These are phyloP conservation scores for Cochlearius cochlearius DNA, from an alignment of 2,113 vertebrate genomes.

Conservation along the genomic window DNA sequence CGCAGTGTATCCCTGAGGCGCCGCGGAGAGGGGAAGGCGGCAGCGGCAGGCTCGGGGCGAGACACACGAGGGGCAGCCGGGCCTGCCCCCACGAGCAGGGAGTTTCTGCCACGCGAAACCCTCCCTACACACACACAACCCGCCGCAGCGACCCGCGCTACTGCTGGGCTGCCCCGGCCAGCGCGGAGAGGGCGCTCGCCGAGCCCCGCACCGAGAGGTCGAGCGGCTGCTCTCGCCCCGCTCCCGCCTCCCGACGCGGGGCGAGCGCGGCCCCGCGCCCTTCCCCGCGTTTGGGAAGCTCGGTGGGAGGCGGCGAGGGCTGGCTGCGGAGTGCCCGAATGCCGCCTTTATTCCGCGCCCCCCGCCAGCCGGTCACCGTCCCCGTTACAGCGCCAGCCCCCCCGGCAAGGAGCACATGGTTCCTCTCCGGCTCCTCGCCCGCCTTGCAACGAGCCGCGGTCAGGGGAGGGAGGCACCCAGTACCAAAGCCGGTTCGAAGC, in stretches of 20 bases:
- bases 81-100: background rate
- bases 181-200: background rate
- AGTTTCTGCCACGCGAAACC: background rate
- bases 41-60: background rate
- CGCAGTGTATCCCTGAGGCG: background rate
- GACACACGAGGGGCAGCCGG: background rate
- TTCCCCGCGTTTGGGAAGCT: background rate
- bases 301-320: background rate
- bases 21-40: background rate
- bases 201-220: background rate
- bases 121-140: background rate
- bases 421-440: background rate
- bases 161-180: background rate
- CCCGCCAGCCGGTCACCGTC: background rate
- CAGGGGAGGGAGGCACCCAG: background rate
- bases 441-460: background rate
- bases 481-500: background rate
- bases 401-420: constrained; percentile 4
- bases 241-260: background rate
- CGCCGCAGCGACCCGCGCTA: background rate
- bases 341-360: background rate
- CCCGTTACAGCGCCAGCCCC: background rate
- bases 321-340: background rate
- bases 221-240: background rate
- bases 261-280: background rate